phyloP scores from a whole-genome alignment of 2,797 vertebrate species.

The Diplodus puntazzo region DNA sequence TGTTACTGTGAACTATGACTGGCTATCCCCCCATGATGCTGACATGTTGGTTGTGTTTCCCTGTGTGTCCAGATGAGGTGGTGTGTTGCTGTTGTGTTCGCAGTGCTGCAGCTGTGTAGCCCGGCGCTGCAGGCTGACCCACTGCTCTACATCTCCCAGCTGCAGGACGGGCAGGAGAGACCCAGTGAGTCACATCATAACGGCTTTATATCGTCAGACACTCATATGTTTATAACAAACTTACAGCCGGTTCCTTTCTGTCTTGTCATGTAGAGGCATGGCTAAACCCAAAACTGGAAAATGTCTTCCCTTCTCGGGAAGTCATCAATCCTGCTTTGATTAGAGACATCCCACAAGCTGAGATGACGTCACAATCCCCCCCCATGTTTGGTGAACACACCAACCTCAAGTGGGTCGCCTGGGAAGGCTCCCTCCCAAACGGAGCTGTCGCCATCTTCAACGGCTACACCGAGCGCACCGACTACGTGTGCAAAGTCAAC shows the following conservation, averaged over 20 bases:
- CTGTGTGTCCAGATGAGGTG: slow-evolving; percentile 74
- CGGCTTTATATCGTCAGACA: not conserved
- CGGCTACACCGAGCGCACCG: slow-evolving; percentile 79
- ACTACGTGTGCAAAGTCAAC: slow-evolving; percentile 86
- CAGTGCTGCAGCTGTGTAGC: slow-evolving; percentile 68
- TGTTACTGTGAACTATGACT: too few relatives aligned
- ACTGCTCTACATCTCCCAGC: slow-evolving; percentile 42
- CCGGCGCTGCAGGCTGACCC: slow-evolving; percentile 54
- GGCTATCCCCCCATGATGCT: not conserved
- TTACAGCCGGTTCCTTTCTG: not conserved
- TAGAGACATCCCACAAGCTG: slow-evolving; percentile 27
- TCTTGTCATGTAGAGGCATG: slow-evolving; percentile 42
- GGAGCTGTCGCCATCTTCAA: slow-evolving; percentile 82
- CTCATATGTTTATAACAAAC: not conserved
- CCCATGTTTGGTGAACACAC: slow-evolving; percentile 77
- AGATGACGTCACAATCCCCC: slow-evolving; percentile 28
- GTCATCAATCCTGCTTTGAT: slow-evolving; percentile 26
- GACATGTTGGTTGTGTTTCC: not conserved
- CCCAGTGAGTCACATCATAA: slow-evolving; percentile 56
- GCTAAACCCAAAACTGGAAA: slow-evolving; percentile 70
- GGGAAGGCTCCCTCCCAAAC: slow-evolving; percentile 77
- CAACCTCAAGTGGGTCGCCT: slow-evolving; percentile 82
- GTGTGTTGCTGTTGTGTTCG: slow-evolving; percentile 55
- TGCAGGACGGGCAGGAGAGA: slow-evolving; percentile 33
- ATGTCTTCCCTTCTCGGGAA: slow-evolving; percentile 72